Base-by-base conservation (phyloP, 2,113 vertebrate species). In the Puntigrus tetrazona region DNA sequence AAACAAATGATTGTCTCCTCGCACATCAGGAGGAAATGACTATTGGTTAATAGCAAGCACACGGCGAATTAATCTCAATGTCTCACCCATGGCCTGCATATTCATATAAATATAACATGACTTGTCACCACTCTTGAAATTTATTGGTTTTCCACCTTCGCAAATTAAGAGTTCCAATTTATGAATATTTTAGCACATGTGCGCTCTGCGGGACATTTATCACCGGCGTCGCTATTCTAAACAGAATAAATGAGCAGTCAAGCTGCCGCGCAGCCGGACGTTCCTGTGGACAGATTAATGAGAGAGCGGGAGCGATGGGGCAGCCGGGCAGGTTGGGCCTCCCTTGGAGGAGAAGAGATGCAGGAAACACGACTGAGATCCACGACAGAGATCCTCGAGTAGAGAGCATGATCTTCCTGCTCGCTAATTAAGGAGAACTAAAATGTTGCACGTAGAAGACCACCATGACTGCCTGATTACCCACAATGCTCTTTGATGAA, bases 121-220 rank as follows among this genome's bases (percentile, higher is more conserved):
- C 92, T 81, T 92, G 91, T 90, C 82, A 89, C 91, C 90, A 88
- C 90, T 92, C 84, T 90, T 88, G 87, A 88, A 94, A 94, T 94
- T 93, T 94, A 95, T 94, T 91, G 92, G 91, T 92, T 94, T 94
- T 91, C 90, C 92, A 91, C 92, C 89, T 89, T 92, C 38, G 87
- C 91, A 94, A 95, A 95, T 94, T 92, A 93, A 93, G 90, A 90
- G 88, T 89, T 93, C 88, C 88, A 90, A 92, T 96, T 96, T 96
- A 97, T 98, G 95, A 98, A 98, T 97, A 98, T 98, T 98, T 98
- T 96, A 98, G 94, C 96, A 97, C 95, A 95, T 97, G 96, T 96
- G 95, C 96, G 95, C 96, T 97, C 96, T 94, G 95, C 93, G 94
- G 96, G 96, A 96, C 96, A 96, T 97, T 98, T 97, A 97, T 97